A percentile compares a stretch with the other conserved stretches of the same genome.
Conservation (phyloP, 2,888 invertebrate genomes). For the Perdita meconis region DNA sequence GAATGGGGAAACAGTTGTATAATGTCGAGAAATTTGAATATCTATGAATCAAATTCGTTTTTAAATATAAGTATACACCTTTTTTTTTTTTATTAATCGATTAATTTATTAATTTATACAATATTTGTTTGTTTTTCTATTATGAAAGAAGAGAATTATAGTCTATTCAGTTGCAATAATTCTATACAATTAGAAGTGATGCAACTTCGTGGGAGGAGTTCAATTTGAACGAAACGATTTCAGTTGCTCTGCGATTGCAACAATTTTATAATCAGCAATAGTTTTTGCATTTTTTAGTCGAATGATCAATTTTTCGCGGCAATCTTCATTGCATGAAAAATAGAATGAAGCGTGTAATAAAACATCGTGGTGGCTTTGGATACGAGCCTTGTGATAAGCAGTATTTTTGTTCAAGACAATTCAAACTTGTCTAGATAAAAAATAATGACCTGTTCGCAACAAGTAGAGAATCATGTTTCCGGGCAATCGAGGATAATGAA, state of each 20-base stretch:
- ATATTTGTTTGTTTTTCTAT: neutral
- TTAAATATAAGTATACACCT: too few species aligned
- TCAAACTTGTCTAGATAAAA: neutral
- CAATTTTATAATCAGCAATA: neutral
- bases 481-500: neutral
- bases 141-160: neutral
- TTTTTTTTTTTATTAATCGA: too few species aligned
- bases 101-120: neutral
- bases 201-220: neutral
- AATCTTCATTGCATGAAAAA: neutral
- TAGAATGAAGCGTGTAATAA: slow-evolving; percentile 4
- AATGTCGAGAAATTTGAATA: too few species aligned
- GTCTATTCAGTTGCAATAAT: neutral
- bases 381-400: neutral
- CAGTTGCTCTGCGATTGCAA: neutral
- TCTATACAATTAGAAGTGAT: neutral
- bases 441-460: neutral
- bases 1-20: too few species aligned
- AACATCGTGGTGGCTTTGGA: neutral
- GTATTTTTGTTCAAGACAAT: neutral
- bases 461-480: neutral
- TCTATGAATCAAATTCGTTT: neutral
- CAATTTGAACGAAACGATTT: neutral
- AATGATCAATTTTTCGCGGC: slow-evolving; percentile 4
- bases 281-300: slow-evolving; percentile 2